Percentiles rank a stretch among this genome's conserved stretches.
phyloP scores from a whole-genome alignment of 1,140 invertebrate species.

The Drosophila pseudoobscura region DNA sequence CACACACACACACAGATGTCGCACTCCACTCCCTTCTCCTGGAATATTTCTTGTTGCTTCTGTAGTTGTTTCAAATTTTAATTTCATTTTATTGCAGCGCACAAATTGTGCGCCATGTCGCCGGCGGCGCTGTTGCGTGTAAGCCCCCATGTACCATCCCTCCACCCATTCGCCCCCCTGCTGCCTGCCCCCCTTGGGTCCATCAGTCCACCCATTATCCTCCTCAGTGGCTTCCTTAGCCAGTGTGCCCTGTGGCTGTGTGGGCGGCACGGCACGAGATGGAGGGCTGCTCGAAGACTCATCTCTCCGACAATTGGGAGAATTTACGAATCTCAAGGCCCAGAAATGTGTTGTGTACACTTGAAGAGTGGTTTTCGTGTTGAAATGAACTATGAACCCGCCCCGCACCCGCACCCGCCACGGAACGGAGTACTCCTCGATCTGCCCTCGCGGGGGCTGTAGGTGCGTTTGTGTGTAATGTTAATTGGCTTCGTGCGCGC shows the following conservation, averaged over 20 bases:
- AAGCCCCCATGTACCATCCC: conserved; percentile 17
- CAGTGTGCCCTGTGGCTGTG: conserved; percentile 9
- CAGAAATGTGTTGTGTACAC: neutral
- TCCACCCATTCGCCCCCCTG: conserved; percentile 13
- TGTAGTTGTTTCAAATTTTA: conserved; percentile 72
- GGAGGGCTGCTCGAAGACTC: no score
- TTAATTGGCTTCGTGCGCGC: conserved; percentile 74
- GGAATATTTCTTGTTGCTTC: conserved; percentile 28
- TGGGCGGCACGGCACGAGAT: conserved; percentile 1
- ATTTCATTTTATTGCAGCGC: conserved; percentile 79
- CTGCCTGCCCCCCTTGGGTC: neutral
- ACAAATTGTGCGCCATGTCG: conserved; percentile 70
- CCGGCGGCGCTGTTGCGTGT: conserved; percentile 67
- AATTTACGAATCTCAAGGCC: no score
- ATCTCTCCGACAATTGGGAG: no score
- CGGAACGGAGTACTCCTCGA: conserved; percentile 3
- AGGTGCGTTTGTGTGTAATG: conserved; percentile 41
- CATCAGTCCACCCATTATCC: neutral
- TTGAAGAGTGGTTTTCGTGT: no score
- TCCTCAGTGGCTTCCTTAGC: conserved; percentile 33
- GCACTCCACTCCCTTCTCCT: neutral
- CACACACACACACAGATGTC: conserved; percentile 13
- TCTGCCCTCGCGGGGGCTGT: neutral
- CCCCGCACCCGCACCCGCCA: neutral
- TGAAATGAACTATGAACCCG: neutral